A percentile compares a stretch with the other conserved stretches of the same genome.
Evolutionary conservation across 2,113 vertebrate genomes (phyloP).

Genomic region (Phyllopteryx taeniolatus): DNA sequence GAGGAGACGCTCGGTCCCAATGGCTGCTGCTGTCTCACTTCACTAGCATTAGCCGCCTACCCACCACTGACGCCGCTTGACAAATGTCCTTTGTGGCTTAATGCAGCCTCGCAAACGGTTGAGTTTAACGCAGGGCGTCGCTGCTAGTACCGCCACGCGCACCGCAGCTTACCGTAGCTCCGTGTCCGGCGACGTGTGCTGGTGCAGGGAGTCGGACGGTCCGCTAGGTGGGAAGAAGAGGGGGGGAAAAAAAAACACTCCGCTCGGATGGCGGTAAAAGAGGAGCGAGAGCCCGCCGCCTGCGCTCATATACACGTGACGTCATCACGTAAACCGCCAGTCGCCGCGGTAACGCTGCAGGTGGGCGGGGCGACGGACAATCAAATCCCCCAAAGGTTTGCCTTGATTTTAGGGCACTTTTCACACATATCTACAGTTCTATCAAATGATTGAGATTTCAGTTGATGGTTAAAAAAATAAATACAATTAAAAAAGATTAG

Average conservation of each 20-base stretch:
- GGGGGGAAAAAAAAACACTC: constrained; percentile 74
- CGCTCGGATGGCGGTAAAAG: constrained; percentile 87
- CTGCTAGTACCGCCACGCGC: no score
- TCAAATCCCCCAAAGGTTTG: constrained; percentile 5
- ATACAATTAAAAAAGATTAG: no score
- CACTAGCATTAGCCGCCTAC: constrained; percentile 53
- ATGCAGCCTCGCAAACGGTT: background rate
- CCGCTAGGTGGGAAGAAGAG: constrained; percentile 44
- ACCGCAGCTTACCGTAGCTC: constrained; percentile 60
- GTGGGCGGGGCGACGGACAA: constrained; percentile 68
- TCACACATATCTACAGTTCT: background rate
- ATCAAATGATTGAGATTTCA: background rate
- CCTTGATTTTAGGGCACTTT: no score
- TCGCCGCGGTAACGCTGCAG: constrained; percentile 70
- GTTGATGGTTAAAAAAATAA: no score
- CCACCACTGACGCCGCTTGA: constrained; percentile 8
- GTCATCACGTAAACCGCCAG: constrained; percentile 84
- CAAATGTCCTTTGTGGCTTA: background rate
- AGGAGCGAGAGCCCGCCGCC: constrained; percentile 85
- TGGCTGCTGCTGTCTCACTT: constrained; percentile 63
- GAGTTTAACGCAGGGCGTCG: background rate
- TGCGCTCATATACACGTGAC: constrained; percentile 91
- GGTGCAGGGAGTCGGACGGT: constrained; percentile 65
- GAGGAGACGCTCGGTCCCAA: constrained; percentile 58
- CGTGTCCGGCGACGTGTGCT: constrained; percentile 39